Evolutionary conservation across 1,140 invertebrate genomes (phyloP).

Genomic region (Anoplophora glabripennis): DNA sequence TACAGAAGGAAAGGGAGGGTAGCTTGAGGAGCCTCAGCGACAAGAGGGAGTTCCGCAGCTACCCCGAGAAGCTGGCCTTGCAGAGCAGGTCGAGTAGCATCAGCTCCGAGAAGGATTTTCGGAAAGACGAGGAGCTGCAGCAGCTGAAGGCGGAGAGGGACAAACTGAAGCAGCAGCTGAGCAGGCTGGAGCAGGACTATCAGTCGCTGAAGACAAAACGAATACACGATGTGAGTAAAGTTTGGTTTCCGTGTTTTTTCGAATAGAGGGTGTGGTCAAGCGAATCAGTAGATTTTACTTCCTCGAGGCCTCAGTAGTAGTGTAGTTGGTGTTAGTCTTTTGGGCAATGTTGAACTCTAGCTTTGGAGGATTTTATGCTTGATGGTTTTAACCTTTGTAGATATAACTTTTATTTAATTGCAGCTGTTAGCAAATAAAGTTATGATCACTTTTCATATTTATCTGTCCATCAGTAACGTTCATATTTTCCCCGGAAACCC

Average conservation of each 20-base stretch:
- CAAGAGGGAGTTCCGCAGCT: constrained; percentile 43
- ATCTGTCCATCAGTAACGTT: background rate
- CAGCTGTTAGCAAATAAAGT: background rate
- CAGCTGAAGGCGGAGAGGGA: constrained; percentile 59
- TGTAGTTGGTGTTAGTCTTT: no score
- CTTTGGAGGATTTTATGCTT: background rate
- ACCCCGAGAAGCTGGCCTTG: constrained; percentile 38
- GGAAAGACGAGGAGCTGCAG: constrained; percentile 56
- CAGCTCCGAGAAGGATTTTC: constrained; percentile 36
- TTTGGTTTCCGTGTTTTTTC: constrained; percentile 1
- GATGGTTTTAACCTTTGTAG: background rate
- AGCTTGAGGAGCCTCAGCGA: constrained; percentile 49
- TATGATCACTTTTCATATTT: background rate
- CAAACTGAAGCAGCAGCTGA: constrained; percentile 54
- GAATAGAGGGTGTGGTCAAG: background rate
- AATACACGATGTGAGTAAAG: constrained; percentile 66
- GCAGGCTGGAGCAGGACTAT: constrained; percentile 58
- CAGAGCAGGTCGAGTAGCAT: constrained; percentile 51
- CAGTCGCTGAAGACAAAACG: constrained; percentile 70
- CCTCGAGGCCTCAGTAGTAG: no score
- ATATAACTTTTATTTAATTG: no score
- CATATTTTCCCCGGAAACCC: background rate
- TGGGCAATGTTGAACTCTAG: no score
- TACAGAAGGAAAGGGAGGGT: constrained; percentile 72
- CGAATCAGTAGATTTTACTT: no score